phyloP scores from a whole-genome alignment of 1,140 invertebrate genomes.

The Drosophila bocki region DNA sequence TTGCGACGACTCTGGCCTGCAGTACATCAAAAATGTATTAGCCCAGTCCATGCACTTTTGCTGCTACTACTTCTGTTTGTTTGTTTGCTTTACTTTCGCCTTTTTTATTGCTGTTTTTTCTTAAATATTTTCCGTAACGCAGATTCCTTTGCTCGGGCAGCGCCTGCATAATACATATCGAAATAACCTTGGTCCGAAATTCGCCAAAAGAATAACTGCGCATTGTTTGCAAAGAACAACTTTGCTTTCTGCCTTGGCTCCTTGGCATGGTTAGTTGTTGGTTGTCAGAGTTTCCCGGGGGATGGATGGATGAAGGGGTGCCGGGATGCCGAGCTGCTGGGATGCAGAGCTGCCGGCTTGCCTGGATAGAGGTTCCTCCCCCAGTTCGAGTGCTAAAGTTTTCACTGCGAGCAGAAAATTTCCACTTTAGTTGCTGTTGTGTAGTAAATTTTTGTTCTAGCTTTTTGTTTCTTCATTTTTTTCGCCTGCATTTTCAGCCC shows the following conservation, averaged over 20 bases:
- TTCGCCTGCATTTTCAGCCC: conserved; percentile 7
- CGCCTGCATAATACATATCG: conserved; percentile 70
- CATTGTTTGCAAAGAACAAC: conserved; percentile 79
- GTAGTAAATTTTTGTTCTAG: conserved; percentile 65
- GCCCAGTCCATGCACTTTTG: conserved; percentile 1
- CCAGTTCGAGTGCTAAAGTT: conserved; percentile 74
- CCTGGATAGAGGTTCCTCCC: background rate
- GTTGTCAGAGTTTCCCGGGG: conserved; percentile 37
- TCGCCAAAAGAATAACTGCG: conserved; percentile 76
- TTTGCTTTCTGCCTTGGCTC: conserved; percentile 65
- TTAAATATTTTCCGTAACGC: conserved; percentile 39
- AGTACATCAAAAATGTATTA: conserved; percentile 65
- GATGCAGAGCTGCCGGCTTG: background rate
- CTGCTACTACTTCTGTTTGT: background rate
- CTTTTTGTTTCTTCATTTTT: conserved; percentile 38
- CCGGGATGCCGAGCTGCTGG: background rate
- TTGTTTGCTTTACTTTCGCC: conserved; percentile 13
- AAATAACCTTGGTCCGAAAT: conserved; percentile 81
- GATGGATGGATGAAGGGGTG: conserved; percentile 10
- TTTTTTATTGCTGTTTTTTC: conserved; percentile 5
- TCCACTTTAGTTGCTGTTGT: conserved; percentile 77
- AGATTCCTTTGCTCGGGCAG: conserved; percentile 55
- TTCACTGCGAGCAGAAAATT: conserved; percentile 78
- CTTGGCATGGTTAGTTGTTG: conserved; percentile 53
- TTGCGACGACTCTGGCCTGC: background rate